Base-by-base conservation (phyloP, 2,797 vertebrate species). In the Champsocephalus gunnari region DNA sequence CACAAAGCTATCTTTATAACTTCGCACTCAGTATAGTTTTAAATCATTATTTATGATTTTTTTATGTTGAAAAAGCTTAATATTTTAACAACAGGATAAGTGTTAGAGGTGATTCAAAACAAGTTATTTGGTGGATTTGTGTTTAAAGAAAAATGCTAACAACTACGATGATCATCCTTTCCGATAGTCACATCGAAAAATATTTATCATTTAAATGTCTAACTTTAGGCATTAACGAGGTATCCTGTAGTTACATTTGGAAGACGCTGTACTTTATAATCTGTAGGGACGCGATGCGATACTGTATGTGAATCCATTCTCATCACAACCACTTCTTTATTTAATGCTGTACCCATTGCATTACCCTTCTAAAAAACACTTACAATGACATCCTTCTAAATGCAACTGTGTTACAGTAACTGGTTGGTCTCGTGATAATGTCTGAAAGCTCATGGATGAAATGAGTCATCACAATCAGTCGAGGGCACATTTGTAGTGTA, bases 11-110 rank as follows among this genome's bases (percentile, higher is more conserved):
- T 58, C 58, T 50, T 16, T 64, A 75, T 60, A 12, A 28, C 56
- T 65, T 68, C 13, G 3, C n/a, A 38, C 44, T 63, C 53, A 38
- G 56, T 75, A 32, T 47, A 47, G 47, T 71, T 71, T 64, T 74
- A 54, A 76, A 61, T 14, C 67, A 75, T 62, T 72, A 51, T 87
- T 81, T 82, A 51, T 77, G 77, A 58, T 67, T 76, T 73, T 66
- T 77, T 85, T 43, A 87, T 83, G 54, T 9, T 13, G 45, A 57
- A 72, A 73, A 77, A 12, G 19, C 11, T 71, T 49, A 71, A 86
- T 83, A 74, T 82, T 79, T 79, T 66, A 87, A 76, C 57, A 64
- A 8, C 9, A 48, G 65, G 54, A 62, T 32, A 83, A 57, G 65
- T 11, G 17, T 41, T 50, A 70, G 43, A 73, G 41, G 41, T n/a